Evolutionary conservation across 1,140 invertebrate species (phyloP).

Genomic region (Cyclargus thomasi): DNA sequence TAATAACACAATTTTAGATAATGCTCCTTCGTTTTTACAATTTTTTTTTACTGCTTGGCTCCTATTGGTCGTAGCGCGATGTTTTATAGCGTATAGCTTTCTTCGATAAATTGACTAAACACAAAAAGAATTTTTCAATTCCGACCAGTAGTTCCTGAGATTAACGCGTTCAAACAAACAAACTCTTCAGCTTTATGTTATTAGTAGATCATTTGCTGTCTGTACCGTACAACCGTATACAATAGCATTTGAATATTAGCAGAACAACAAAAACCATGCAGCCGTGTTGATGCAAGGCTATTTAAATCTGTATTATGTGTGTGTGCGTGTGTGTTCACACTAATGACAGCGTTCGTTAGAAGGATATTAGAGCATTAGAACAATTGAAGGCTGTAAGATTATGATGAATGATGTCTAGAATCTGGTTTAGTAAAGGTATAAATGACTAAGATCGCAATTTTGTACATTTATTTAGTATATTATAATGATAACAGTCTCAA

Average conservation of each 20-base stretch:
- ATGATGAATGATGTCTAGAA: background rate
- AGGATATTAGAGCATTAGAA: conserved; percentile 1
- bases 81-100: too few relatives aligned
- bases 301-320: conserved; percentile 39
- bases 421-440: background rate
- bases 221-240: conserved; percentile 8
- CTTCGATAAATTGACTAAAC: too few relatives aligned
- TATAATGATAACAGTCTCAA: too few relatives aligned
- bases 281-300: conserved; percentile 32
- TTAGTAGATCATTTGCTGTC: background rate
- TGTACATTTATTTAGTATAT: too few relatives aligned
- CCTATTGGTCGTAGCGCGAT: too few relatives aligned
- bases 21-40: background rate
- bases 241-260: conserved; percentile 13
- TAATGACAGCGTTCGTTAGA: conserved; percentile 3
- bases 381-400: background rate
- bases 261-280: conserved; percentile 31
- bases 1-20: too few relatives aligned
- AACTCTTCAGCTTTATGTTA: too few relatives aligned
- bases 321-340: conserved; percentile 16
- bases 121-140: too few relatives aligned
- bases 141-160: too few relatives aligned
- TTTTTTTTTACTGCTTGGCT: too few relatives aligned
- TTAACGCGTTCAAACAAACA: too few relatives aligned
- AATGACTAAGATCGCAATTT: background rate